Percentiles rank a stretch among this genome's conserved stretches.
Evolutionary conservation across 2,797 vertebrate genomes (phyloP).

Genomic region (Cynodonichthys magdalenae): DNA sequence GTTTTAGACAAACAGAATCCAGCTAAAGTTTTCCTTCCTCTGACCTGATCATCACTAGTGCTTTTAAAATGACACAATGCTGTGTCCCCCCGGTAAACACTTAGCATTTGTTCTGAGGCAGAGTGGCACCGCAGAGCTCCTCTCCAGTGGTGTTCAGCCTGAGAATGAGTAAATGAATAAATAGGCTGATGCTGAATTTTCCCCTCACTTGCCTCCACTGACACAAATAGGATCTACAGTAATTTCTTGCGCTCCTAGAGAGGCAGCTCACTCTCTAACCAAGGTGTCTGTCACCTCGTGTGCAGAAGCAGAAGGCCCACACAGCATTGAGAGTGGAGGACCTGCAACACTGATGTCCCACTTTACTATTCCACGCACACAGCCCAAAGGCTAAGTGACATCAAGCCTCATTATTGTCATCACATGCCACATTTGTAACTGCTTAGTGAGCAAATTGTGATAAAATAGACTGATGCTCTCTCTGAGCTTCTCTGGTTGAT

Average conservation of each 20-base stretch:
- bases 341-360: conserved; percentile 71
- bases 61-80: conserved; percentile 62
- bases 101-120: conserved; percentile 74
- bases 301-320: conserved; percentile 69
- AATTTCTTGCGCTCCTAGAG: conserved; percentile 83
- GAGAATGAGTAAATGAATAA: conserved; percentile 83
- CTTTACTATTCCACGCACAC: conserved; percentile 88
- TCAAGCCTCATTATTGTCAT: conserved; percentile 96
- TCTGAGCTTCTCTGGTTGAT: conserved; percentile 73
- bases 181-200: conserved; percentile 82
- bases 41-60: conserved; percentile 53
- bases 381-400: conserved; percentile 87
- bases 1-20: conserved; percentile 3
- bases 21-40: conserved; percentile 17
- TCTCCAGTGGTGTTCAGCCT: conserved; percentile 58
- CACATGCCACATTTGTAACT: conserved; percentile 95
- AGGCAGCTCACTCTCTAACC: conserved; percentile 71
- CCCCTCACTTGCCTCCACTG: conserved; percentile 80
- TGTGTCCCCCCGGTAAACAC: conserved; percentile 69
- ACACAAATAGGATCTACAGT: conserved; percentile 84
- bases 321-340: conserved; percentile 56
- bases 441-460: conserved; percentile 93
- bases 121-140: conserved; percentile 61
- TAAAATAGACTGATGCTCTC: conserved; percentile 87
- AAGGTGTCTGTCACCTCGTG: conserved; percentile 79